phyloP scores from a whole-genome alignment of 1,140 invertebrate species.

The Hetaerina americana region DNA sequence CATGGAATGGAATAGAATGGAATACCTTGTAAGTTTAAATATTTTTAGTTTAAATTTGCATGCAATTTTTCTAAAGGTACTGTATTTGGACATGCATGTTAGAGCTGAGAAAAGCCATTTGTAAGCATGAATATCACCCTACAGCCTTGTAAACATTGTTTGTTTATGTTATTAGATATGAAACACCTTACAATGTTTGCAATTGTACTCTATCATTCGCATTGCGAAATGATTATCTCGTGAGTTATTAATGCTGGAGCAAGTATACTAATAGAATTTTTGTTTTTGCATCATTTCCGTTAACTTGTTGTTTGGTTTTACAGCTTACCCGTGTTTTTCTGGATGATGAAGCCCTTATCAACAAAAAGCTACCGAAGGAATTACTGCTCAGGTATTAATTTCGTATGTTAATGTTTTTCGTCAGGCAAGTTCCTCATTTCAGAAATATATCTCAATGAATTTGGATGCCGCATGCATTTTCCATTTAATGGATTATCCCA shows the following conservation, averaged over 20 bases:
- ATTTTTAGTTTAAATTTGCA: neutral
- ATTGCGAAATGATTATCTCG: neutral
- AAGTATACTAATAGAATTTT: neutral
- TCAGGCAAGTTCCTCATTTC: too few relatives aligned
- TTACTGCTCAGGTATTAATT: slow-evolving; percentile 59
- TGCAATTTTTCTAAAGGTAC: neutral
- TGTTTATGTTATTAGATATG: too few relatives aligned
- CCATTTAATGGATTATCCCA: neutral
- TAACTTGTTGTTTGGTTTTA: slow-evolving; percentile 13
- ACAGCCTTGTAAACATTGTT: too few relatives aligned
- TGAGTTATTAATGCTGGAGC: too few relatives aligned
- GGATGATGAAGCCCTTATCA: slow-evolving; percentile 81
- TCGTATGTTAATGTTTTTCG: neutral
- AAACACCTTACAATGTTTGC: too few relatives aligned
- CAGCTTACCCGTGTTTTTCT: slow-evolving; percentile 40
- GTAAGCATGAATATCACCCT: neutral
- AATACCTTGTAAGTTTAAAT: neutral
- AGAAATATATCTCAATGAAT: too few relatives aligned
- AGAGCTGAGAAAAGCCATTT: neutral
- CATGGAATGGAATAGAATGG: neutral
- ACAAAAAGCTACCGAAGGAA: slow-evolving; percentile 93
- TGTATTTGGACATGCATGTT: neutral
- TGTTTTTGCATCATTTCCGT: neutral
- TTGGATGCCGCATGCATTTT: too few relatives aligned
- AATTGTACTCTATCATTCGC: too few relatives aligned